Evolutionary conservation across 2,113 vertebrate species (phyloP), one percentile per base, ranked within the genome.

Genomic region (Bos javanicus): DNA sequence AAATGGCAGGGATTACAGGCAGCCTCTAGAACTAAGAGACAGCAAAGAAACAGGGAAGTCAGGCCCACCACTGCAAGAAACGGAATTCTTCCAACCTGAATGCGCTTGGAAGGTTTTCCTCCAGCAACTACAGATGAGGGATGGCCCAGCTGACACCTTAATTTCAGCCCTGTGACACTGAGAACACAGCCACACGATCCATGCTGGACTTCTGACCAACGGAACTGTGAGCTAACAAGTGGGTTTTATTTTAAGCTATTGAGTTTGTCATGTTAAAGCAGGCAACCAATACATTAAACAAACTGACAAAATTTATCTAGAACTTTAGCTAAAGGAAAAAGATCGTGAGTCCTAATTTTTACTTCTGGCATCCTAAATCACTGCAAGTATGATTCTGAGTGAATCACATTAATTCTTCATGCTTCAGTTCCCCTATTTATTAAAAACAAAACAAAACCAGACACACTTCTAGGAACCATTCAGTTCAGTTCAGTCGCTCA

Each of bases 251-350:
- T 93, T 93, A 82, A 76, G 6, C 54, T 91, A 39, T 39, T 96
- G 46, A 90, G 52, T 90, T 48, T 94, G 59, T 81, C 83, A 54
- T 19, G 28, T 0, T 97, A 89, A 67, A 89, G 52, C 6, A 95
- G 25, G 48, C 85, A 95, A 97, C n/a, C 48, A 46, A 94, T 60
- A 60, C 16, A 39, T 57, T 89, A 93, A 82, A 71, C 5, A 93
- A 97, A 97, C 14, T 82, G 48, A 56, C 26, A 33, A 89, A 95
- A 94, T 92, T 62, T 87, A 95, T 48, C 36, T 81, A 91, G 25
- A 95, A 78, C 39, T 94, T 62, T 36, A 50, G 59, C 46, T 93
- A 60, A 95, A 94, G 39, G 54, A 84, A 95, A 93, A 96, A 96
- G 48, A 91, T 46, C 23, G 12, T 60, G 19, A 94, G 60, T 90